Evolutionary conservation across 2,797 vertebrate genomes (phyloP).

Genomic region (Pogonophryne albipinna): DNA sequence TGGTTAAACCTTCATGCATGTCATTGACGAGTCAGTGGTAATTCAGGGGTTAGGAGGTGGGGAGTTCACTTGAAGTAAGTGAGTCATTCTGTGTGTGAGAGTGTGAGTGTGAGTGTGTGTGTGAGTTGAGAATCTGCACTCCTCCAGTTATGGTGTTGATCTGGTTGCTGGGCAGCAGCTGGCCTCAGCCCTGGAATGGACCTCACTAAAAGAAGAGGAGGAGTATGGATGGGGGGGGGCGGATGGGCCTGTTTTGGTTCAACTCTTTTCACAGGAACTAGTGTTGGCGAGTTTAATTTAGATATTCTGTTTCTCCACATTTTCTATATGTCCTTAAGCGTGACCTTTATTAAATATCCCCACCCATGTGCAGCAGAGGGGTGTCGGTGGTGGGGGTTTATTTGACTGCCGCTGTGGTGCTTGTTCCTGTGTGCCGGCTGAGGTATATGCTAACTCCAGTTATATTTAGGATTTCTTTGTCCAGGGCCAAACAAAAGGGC

Average conservation of each 20-base stretch:
- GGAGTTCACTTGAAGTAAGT: slow-evolving; percentile 36
- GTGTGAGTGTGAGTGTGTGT: slow-evolving; percentile 26
- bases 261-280: slow-evolving; percentile 34
- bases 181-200: slow-evolving; percentile 63
- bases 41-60: slow-evolving; percentile 18
- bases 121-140: slow-evolving; percentile 46
- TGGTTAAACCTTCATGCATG: neutral
- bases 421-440: slow-evolving; percentile 26
- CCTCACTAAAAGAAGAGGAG: slow-evolving; percentile 35
- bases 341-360: neutral
- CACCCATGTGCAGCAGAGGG: neutral
- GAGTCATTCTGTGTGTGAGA: slow-evolving; percentile 25
- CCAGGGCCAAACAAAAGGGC: slow-evolving; percentile 20
- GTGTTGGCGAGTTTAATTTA: slow-evolving; percentile 16
- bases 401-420: neutral
- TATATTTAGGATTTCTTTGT: slow-evolving; percentile 58
- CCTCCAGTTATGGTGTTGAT: slow-evolving; percentile 69
- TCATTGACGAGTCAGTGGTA: slow-evolving; percentile 23
- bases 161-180: slow-evolving; percentile 70
- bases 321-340: neutral
- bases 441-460: slow-evolving; percentile 14
- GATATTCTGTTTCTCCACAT: neutral
- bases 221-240: neutral
- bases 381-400: neutral
- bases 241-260: slow-evolving; percentile 35